Base-by-base conservation (phyloP, 2,797 vertebrate species). In the Huso huso region DNA sequence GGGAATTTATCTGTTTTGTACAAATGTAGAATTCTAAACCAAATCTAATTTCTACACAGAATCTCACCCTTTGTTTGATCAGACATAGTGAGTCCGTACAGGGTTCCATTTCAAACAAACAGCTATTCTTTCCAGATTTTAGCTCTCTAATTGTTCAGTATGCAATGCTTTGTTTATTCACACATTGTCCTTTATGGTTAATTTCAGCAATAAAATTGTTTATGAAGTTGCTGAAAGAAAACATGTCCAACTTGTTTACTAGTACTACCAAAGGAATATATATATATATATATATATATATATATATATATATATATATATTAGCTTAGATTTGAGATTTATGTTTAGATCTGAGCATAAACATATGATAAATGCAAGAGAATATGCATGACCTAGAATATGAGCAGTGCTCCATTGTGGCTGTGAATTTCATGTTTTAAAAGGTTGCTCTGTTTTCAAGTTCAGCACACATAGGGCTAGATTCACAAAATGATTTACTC, bases 21-120 rank as follows among this genome's bases (percentile, higher is more conserved):
- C n/a, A 0, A 58, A 37, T 37, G 37, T 37, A 37, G 37, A 37
- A 37, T 37, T 37, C 4, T 37, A 37, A 37, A 37, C 37, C 37
- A 5, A 4, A 37, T 37, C 37, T 4, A 37, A 37, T 37, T 37
- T 37, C 37, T 37, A 37, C 12, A n/a, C 55, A n/a, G 65, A 66
- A 58, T 66, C 65, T 37, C 65, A 37, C 49, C 49, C 52, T 49
- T 66, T 66, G 65, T 66, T 57, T 8, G 15, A 48, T 15, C 10
- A 49, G 37, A 8, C 53, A 10, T 59, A 48, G 52, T 12, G 37
- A 23, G 53, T 65, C 49, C 48, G 64, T 57, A 49, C 55, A 60
- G 15, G 65, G 37, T 12, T 49, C 53, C 53, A 8, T 10, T 48
- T 15, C 49, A 50, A 66, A 53, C 58, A 66, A 53, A 48, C 49